Conservation (phyloP, 1,140 invertebrate species). For the Caenorhabditis remanei region DNA sequence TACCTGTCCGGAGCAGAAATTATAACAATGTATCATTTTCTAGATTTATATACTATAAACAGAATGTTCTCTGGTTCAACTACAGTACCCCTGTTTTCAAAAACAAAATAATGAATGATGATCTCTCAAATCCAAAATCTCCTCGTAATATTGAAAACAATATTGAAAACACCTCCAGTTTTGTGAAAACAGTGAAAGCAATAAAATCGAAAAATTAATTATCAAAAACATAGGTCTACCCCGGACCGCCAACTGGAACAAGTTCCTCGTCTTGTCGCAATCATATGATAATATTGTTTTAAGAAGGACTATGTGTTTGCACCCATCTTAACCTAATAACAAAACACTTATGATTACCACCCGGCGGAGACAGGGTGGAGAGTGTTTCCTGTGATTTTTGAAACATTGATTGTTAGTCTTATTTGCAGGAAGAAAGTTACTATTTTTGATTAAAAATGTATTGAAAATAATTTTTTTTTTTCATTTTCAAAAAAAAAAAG, state of each 20-base stretch:
- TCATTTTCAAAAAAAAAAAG: neutral
- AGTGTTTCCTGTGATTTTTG: slow-evolving; percentile 27
- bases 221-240: neutral
- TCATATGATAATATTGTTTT: slow-evolving; percentile 39
- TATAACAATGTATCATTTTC: too few relatives aligned
- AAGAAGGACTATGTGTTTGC: slow-evolving; percentile 40
- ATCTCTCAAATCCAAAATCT: too few relatives aligned
- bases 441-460: too few relatives aligned
- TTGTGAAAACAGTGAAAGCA: neutral
- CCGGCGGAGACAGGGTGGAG: neutral
- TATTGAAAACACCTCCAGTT: neutral
- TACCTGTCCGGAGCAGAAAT: too few relatives aligned
- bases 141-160: neutral
- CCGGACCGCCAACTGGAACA: neutral
- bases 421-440: neutral
- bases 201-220: neutral
- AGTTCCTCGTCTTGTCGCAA: slow-evolving; percentile 16
- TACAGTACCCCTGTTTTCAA: too few relatives aligned
- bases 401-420: neutral
- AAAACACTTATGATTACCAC: slow-evolving; percentile 7
- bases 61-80: too few relatives aligned
- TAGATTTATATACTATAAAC: too few relatives aligned
- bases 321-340: slow-evolving; percentile 41
- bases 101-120: too few relatives aligned
- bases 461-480: too few relatives aligned